Base-by-base conservation (phyloP, 2,113 vertebrate genomes). In the Mesoclemmys tuberculata region DNA sequence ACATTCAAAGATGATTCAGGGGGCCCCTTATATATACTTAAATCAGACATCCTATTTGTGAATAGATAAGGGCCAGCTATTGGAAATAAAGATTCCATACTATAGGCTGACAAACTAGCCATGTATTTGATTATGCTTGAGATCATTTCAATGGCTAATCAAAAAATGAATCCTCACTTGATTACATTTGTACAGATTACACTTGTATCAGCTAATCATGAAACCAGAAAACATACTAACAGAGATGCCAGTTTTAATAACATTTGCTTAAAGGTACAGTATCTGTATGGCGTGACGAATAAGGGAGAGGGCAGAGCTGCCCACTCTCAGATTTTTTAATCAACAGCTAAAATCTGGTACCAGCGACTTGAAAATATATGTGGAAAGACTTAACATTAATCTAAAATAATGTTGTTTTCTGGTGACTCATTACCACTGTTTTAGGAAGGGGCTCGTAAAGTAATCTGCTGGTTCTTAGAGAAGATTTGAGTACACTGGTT, bases 121-220 rank as follows among this genome's bases (percentile, higher is more conserved):
- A 98, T 96, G 61, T 88, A 98, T 83, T 92, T 98, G 97, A 98
- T 98, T 98, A 98, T 97, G 90, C 97, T 97, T 97, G 93, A 97
- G 97, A 97, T 98, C 92, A 97, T 97, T 97, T 98, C 97, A 98
- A 98, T 98, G 95, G 95, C 95, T 98, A 98, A 98, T 98, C 98
- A 98, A 97, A 98, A 97, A 96, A 89, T 85, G 97, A 98, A 98
- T 98, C 95, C 97, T 97, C 94, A 96, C 98, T 98, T 98, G 98
- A 98, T 98, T 98, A 97, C 97, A 93, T 93, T 95, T 97, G 93
- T 94, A 93, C 96, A 93, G 54, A 77, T 41, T 95, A 92, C 71
- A 91, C 89, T 97, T 97, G 81, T 98, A 98, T 97, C 96, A 97
- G 95, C 97, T 98, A 98, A 98, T 98, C 97, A 98, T 49, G 96